Conservation (phyloP, 1,140 invertebrate genomes). For the Lasaia peninsularis region DNA sequence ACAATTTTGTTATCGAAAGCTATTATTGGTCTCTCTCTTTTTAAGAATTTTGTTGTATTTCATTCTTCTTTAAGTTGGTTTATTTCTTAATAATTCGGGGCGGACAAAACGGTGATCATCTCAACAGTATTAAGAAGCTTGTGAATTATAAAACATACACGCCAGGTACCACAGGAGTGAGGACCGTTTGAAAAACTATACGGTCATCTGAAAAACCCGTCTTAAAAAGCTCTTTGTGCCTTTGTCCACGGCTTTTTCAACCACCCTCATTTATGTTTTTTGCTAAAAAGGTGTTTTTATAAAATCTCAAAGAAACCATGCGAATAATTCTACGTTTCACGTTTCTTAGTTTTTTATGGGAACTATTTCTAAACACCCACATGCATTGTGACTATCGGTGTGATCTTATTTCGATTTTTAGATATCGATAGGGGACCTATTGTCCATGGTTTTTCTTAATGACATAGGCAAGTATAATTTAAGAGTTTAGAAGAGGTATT, state of each 20-base stretch:
- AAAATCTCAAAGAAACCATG: conserved; percentile 73
- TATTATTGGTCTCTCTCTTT: no score
- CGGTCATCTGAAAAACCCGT: conserved; percentile 55
- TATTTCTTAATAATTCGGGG: no score
- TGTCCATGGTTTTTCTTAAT: conserved; percentile 52
- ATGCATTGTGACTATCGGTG: conserved; percentile 64
- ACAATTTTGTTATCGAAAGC: no score
- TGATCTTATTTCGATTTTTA: conserved; percentile 71
- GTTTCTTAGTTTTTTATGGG: conserved; percentile 63
- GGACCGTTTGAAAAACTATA: conserved; percentile 38
- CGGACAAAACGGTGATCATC: background rate
- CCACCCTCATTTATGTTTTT: conserved; percentile 69
- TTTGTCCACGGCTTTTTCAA: conserved; percentile 69
- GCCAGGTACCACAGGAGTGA: conserved; percentile 20
- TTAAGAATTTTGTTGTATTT: no score
- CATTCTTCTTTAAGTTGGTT: no score
- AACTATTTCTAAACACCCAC: conserved; percentile 56
- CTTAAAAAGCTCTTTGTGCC: conserved; percentile 61
- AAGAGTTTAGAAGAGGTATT: conserved; percentile 29
- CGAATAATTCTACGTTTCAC: conserved; percentile 76
- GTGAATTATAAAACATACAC: conserved; percentile 8
- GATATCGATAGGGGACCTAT: conserved; percentile 55
- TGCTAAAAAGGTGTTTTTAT: conserved; percentile 71
- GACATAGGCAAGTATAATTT: conserved; percentile 30
- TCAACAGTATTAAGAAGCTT: background rate